A percentile compares a stretch with the other conserved stretches of the same genome.
Evolutionary conservation across 2,888 invertebrate species (phyloP).

Genomic region (Heliconius aoede): DNA sequence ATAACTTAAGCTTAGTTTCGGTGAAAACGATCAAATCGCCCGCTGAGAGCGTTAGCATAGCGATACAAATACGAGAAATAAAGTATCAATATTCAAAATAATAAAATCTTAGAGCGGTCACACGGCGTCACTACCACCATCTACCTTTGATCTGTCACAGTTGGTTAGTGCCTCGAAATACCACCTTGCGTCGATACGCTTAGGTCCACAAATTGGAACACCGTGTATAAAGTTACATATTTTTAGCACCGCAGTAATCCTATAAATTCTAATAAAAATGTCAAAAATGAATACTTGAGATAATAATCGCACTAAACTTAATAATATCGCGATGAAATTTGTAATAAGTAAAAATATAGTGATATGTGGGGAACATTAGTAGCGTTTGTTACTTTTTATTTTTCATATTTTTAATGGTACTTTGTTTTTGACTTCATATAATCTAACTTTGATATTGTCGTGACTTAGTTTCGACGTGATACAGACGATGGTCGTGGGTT

Average conservation of each 20-base stretch:
- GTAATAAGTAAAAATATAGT: slow-evolving; percentile 79
- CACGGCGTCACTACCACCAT: slow-evolving; percentile 68
- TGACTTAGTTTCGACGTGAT: background rate
- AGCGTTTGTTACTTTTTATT: slow-evolving; percentile 49
- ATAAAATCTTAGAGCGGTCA: slow-evolving; percentile 82
- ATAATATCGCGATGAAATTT: slow-evolving; percentile 81
- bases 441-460: background rate
- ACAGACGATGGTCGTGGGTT: background rate
- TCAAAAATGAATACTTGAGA: slow-evolving; percentile 82
- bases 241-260: slow-evolving; percentile 63
- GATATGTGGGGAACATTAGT: slow-evolving; percentile 67
- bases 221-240: slow-evolving; percentile 48
- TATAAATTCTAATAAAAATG: slow-evolving; percentile 83
- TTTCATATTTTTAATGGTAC: slow-evolving; percentile 3
- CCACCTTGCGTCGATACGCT: slow-evolving; percentile 56
- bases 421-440: background rate
- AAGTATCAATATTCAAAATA: slow-evolving; percentile 81
- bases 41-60: slow-evolving; percentile 79
- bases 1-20: slow-evolving; percentile 56
- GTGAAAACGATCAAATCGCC: slow-evolving; percentile 58
- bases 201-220: slow-evolving; percentile 49
- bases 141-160: slow-evolving; percentile 51
- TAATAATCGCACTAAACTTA: slow-evolving; percentile 82
- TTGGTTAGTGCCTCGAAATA: slow-evolving; percentile 51
- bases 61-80: slow-evolving; percentile 77